Percentiles rank a stretch among this genome's conserved stretches.
Evolutionary conservation across 1,140 invertebrate species (phyloP).

Genomic region (Anadara kagoshimensis): DNA sequence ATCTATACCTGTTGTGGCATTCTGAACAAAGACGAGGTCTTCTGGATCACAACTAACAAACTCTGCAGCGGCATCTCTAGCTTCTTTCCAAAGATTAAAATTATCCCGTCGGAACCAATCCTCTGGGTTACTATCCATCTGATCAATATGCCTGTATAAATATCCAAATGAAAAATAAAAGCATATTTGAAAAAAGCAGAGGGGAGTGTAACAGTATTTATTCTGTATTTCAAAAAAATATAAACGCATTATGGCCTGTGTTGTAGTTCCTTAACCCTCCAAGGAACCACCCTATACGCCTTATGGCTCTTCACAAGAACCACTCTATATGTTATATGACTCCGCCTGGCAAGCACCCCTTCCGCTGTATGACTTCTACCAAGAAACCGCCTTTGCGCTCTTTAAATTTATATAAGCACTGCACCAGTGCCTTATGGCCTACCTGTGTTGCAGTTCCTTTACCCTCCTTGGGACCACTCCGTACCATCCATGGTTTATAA

Average conservation of each 20-base stretch:
- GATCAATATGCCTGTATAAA: not conserved
- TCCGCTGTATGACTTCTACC: no score
- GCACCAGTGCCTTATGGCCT: not conserved
- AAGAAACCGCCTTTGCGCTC: not conserved
- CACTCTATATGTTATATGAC: no score
- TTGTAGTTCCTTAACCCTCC: no score
- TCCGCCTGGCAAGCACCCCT: no score
- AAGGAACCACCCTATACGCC: no score
- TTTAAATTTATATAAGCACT: no score
- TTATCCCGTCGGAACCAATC: not conserved
- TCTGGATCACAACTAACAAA: slow-evolving; percentile 51
- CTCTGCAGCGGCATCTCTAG: slow-evolving; percentile 33
- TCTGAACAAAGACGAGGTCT: slow-evolving; percentile 50
- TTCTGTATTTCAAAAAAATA: no score
- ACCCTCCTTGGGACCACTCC: slow-evolving; percentile 50
- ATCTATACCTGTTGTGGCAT: slow-evolving; percentile 56
- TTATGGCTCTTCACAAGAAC: no score
- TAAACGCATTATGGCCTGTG: no score
- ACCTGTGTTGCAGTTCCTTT: slow-evolving; percentile 45
- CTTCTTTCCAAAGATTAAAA: slow-evolving; percentile 34
- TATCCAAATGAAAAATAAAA: no score
- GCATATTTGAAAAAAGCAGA: no score
- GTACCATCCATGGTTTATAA: slow-evolving; percentile 57
- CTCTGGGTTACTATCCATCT: slow-evolving; percentile 8
- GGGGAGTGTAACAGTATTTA: no score